Base-by-base conservation (phyloP, 2,888 invertebrate species). In the Ophion costatus region DNA sequence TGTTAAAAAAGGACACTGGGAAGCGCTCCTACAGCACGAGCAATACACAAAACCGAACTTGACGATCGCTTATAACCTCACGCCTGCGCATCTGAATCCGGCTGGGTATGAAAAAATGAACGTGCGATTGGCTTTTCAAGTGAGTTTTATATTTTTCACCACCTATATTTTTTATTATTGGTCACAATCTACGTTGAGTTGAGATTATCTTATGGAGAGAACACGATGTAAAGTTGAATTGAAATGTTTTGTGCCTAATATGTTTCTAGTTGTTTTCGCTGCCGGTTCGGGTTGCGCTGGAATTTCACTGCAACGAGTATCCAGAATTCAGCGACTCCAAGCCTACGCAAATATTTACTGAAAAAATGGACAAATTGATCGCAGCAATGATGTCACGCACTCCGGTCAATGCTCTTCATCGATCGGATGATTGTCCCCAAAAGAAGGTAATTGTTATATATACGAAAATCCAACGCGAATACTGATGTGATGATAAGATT, bases 381-480 rank as follows among this genome's bases (percentile, higher is more conserved):
- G 33, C 57, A 33, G 71, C 71, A 20, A 71, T 71, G 71, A 71
- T 71, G 70, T 71, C 70, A 71, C 70, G 70, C 33, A 71, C 57
- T 7, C 70, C 70, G 2, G n/a, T 17, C 56, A 29, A 71, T n/a
- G 70, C 70, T 20, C n/a, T 71, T 1, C 70, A 51, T 17, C 17
- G 7, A 5, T 29, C 70, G 14, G 70, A 71, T 56, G 4, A 57
- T 29, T 71, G 70, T 33, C 70, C 24, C n/a, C 70, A 71, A 22
- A 29, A n/a, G 24, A 33, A 71, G 57, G 57, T 45, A 45, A 45
- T 5, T 20, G 11, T 33, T 69, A n/a, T 14, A 3, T 14, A 14
- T 24, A 4, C 9, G 45, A 11, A 45, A 45, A 45, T 45, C 45
- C 45, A 45, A 45, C 45, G 14, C 45, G 45, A 45, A 45, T 45